These are phyloP conservation scores for Toxostoma redivivum DNA, from an alignment of 2,113 vertebrate genomes.

Conservation along the genomic window DNA sequence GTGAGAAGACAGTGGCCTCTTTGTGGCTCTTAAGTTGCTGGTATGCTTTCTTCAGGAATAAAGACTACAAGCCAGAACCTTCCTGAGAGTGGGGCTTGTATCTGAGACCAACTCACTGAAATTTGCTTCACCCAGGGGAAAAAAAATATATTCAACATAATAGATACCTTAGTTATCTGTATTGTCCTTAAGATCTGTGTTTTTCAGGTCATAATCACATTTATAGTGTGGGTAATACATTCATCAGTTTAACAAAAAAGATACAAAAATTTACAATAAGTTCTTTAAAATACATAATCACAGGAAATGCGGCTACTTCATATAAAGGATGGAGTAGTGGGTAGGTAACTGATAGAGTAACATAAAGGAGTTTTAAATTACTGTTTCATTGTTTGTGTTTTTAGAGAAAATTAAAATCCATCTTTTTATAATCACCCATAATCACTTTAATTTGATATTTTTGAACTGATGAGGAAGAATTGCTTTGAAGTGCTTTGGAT, in stretches of 20 bases:
- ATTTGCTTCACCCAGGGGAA: neutral
- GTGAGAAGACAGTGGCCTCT: neutral
- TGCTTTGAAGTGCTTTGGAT: neutral
- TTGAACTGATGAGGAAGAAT: neutral
- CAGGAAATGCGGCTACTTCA: neutral
- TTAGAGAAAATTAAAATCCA: neutral
- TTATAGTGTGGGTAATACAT: neutral
- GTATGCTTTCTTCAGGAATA: neutral
- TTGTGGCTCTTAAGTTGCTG: neutral
- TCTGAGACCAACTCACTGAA: neutral
- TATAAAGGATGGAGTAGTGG: neutral
- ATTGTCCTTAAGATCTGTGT: neutral
- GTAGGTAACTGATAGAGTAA: neutral
- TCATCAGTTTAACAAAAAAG: neutral
- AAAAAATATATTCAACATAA: neutral
- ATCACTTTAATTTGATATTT: neutral
- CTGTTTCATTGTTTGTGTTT: neutral
- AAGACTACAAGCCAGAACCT: neutral
- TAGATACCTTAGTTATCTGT: neutral
- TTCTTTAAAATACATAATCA: neutral
- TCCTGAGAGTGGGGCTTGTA: neutral
- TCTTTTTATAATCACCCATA: neutral
- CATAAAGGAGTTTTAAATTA: neutral
- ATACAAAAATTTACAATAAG: neutral
- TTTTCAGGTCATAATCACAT: neutral